phyloP scores from a whole-genome alignment of 2,888 invertebrate species.

The Drosophila quinaria region DNA sequence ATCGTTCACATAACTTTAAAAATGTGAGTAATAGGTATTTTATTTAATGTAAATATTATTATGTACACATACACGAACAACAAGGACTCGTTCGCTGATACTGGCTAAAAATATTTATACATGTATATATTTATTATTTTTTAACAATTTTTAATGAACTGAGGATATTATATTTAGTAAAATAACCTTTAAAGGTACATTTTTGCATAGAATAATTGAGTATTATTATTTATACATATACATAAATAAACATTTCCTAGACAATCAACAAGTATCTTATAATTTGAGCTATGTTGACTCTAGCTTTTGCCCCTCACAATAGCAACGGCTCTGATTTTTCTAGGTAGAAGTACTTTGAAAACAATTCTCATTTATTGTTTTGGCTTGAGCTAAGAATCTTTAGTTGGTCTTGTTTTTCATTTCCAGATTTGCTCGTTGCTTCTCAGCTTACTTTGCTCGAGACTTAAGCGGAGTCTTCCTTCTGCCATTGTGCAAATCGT shows the following conservation, averaged over 20 bases:
- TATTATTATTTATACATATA: neutral
- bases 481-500: slow-evolving; percentile 54
- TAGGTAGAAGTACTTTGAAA: slow-evolving; percentile 6
- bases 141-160: no score
- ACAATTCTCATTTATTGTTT: slow-evolving; percentile 19
- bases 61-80: no score
- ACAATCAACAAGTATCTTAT: slow-evolving; percentile 5
- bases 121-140: no score
- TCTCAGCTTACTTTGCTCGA: slow-evolving; percentile 18
- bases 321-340: neutral
- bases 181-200: neutral
- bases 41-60: no score
- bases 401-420: slow-evolving; percentile 53
- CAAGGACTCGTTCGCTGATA: no score
- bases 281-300: neutral
- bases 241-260: neutral
- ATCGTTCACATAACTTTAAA: no score
- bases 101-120: no score
- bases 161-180: no score
- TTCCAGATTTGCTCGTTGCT: slow-evolving; percentile 32
- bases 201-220: neutral
- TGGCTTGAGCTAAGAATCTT: slow-evolving; percentile 1
- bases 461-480: slow-evolving; percentile 9
- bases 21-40: no score
- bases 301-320: neutral